A percentile compares a stretch with the other conserved stretches of the same genome.
Conservation (phyloP, 1,140 invertebrate genomes). For the Magallana angulata region DNA sequence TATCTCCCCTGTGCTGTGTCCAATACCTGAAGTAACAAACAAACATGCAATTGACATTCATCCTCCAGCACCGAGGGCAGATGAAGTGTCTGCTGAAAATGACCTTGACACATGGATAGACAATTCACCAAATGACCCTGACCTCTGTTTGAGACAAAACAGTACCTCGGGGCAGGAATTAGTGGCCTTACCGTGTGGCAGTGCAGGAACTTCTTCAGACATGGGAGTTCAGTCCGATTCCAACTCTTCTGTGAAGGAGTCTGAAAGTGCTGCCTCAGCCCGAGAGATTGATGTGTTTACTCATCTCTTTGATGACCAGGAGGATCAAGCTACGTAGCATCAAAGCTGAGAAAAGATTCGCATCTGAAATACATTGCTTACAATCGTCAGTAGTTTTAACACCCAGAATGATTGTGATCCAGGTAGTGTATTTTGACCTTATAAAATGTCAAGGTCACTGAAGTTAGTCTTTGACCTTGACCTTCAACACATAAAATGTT, state of each 20-base stretch:
- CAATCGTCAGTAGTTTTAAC: no score
- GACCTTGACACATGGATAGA: not conserved
- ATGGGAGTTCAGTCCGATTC: not conserved
- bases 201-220: not conserved
- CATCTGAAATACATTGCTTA: no score
- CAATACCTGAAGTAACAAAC: constrained; percentile 39
- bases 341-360: no score
- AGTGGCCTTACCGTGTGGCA: not conserved
- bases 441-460: no score
- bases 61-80: not conserved
- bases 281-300: constrained; percentile 52
- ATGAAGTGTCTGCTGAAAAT: not conserved
- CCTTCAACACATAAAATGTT: no score
- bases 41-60: not conserved
- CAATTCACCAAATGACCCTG: not conserved
- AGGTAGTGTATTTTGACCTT: no score
- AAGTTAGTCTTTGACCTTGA: no score
- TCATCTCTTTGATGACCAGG: constrained; percentile 53
- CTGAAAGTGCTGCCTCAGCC: not conserved
- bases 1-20: constrained; percentile 27
- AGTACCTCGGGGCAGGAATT: no score
- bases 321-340: not conserved
- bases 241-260: not conserved
- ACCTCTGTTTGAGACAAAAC: not conserved
- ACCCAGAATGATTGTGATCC: no score